Conservation (phyloP, 2,797 vertebrate species). For the Tokudaia muenninki region DNA sequence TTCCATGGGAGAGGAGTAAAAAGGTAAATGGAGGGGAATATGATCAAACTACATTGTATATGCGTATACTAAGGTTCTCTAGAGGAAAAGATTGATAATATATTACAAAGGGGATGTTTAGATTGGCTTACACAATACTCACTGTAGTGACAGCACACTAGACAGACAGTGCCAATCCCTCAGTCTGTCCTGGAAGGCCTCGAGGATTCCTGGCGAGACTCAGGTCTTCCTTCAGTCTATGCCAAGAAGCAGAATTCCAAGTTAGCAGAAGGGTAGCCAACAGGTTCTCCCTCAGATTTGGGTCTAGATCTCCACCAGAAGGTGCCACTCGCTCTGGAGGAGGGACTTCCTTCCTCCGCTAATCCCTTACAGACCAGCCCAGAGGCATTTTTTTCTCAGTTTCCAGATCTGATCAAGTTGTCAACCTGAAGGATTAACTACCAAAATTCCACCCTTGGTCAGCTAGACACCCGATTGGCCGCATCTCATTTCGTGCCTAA, state of each 20-base stretch:
- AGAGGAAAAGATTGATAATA: not conserved
- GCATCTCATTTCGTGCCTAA: rapidly evolving
- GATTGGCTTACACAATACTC: not conserved
- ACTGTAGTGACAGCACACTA: too few relatives aligned
- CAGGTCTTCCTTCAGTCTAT: not conserved
- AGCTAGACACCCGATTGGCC: too few relatives aligned
- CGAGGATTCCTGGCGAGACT: not conserved
- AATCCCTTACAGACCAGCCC: not conserved
- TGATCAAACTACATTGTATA: not conserved
- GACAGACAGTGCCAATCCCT: too few relatives aligned
- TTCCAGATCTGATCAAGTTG: not conserved
- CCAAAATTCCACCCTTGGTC: not conserved
- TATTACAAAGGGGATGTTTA: not conserved
- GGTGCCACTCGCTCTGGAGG: not conserved
- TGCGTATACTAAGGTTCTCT: not conserved
- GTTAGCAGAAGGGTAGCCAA: not conserved
- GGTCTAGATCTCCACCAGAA: not conserved
- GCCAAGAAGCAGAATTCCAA: not conserved
- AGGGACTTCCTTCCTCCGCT: not conserved
- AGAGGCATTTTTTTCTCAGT: not conserved
- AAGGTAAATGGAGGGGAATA: not conserved
- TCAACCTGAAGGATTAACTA: not conserved
- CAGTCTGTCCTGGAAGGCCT: not conserved
- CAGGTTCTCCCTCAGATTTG: not conserved
- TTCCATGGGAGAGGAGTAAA: not conserved